Percentiles rank a stretch among this genome's conserved stretches.
Conservation (phyloP, 2,888 invertebrate genomes). For the Andrena trimmerana region DNA sequence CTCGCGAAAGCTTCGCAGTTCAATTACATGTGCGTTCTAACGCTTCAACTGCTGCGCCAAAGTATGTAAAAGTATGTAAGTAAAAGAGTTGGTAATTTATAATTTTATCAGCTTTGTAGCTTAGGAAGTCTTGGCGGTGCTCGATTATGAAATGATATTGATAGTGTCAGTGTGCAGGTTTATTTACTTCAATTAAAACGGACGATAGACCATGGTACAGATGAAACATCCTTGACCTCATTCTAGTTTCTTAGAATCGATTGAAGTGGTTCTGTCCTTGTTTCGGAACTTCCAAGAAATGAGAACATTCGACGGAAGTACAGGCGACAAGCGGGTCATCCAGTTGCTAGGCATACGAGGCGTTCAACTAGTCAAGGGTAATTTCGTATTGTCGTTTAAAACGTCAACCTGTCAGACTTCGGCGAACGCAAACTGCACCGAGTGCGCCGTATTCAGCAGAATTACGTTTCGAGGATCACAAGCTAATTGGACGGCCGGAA, state of each 20-base stretch:
- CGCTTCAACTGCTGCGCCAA: too few relatives aligned
- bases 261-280: slow-evolving; percentile 16
- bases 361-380: slow-evolving; percentile 22
- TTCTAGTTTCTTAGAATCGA: slow-evolving; percentile 8
- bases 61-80: too few relatives aligned
- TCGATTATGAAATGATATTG: neutral
- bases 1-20: too few relatives aligned
- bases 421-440: neutral
- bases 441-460: slow-evolving; percentile 1
- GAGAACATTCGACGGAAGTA: slow-evolving; percentile 18
- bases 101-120: too few relatives aligned
- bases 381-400: slow-evolving; percentile 36
- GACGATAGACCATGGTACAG: neutral
- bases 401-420: slow-evolving; percentile 32
- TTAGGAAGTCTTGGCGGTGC: too few relatives aligned
- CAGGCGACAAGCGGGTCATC: slow-evolving; percentile 7
- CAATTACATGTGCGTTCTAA: too few relatives aligned
- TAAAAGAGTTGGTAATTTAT: too few relatives aligned
- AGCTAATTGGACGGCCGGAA: slow-evolving; percentile 24
- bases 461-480: slow-evolving; percentile 33
- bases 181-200: slow-evolving; percentile 22
- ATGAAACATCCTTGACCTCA: slow-evolving; percentile 17
- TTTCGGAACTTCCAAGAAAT: slow-evolving; percentile 14
- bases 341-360: neutral
- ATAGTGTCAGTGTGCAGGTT: neutral